Evolutionary conservation across 2,113 vertebrate genomes (phyloP).

Genomic region (Laticauda laticaudata): DNA sequence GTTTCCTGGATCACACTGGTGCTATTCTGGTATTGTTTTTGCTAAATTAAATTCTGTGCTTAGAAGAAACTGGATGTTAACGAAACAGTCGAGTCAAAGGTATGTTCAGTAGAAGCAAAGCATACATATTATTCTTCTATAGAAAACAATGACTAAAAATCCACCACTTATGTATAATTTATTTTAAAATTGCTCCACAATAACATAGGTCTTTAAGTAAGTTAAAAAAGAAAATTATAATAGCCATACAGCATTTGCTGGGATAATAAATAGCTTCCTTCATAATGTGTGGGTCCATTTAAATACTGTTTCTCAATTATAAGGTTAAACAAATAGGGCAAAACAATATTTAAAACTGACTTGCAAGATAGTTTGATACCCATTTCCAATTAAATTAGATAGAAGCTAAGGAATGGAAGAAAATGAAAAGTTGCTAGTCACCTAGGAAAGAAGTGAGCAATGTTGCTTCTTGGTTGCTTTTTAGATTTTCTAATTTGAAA

Average conservation of each 20-base stretch:
- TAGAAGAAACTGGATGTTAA: not conserved
- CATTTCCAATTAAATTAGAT: not conserved
- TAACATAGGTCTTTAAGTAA: not conserved
- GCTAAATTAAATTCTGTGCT: not conserved
- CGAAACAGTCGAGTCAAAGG: not conserved
- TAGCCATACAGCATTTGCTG: not conserved
- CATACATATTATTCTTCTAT: not conserved
- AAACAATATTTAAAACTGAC: conserved; percentile 14
- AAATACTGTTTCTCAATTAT: not conserved
- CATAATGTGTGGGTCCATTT: not conserved
- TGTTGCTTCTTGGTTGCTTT: conserved; percentile 3
- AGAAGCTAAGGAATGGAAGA: not conserved
- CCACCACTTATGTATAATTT: not conserved
- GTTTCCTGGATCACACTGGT: not conserved
- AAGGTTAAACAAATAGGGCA: not conserved
- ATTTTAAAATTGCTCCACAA: not conserved
- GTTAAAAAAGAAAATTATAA: not conserved
- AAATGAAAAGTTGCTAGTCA: conserved; percentile 13
- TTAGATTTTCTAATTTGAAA: conserved; percentile 36
- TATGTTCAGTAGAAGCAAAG: not conserved
- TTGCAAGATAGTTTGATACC: conserved; percentile 4
- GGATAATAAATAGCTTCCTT: not conserved
- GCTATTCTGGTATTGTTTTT: not conserved
- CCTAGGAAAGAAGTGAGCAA: conserved; percentile 22
- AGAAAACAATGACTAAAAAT: not conserved